Conservation (phyloP, 2,888 invertebrate genomes). For the Pheosia gnoma region DNA sequence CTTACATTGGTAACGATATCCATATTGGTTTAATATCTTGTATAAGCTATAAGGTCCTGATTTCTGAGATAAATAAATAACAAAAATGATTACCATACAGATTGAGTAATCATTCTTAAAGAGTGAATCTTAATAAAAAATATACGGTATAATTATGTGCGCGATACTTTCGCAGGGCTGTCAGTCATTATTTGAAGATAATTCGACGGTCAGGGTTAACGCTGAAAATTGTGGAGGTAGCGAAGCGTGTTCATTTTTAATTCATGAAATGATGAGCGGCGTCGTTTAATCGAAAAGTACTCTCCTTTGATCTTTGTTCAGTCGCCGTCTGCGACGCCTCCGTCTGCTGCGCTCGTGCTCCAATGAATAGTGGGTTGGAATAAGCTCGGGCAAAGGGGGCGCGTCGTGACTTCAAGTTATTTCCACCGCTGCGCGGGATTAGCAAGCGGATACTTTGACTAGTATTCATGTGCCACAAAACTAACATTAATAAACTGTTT, state of each 20-base stretch:
- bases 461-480: background rate
- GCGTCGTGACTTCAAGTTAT: constrained; percentile 37
- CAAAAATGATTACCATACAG: too few relatives aligned
- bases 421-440: constrained; percentile 39
- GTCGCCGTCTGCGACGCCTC: constrained; percentile 45
- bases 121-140: too few relatives aligned
- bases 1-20: background rate
- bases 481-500: too few relatives aligned
- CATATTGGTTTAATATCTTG: background rate
- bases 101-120: too few relatives aligned
- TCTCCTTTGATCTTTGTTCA: constrained; percentile 56
- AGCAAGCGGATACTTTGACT: constrained; percentile 14
- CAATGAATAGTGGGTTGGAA: constrained; percentile 48
- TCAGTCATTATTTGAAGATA: constrained; percentile 24
- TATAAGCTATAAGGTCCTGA: background rate
- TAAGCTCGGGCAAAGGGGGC: constrained; percentile 43
- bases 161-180: constrained; percentile 12
- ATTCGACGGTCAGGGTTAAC: constrained; percentile 29
- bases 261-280: constrained; percentile 53
- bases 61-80: too few relatives aligned
- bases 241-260: constrained; percentile 44
- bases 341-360: constrained; percentile 48
- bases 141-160: constrained; percentile 3
- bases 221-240: constrained; percentile 38
- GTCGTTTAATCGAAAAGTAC: constrained; percentile 59